These are phyloP conservation scores for Muricea muricata DNA, from an alignment of 92 coral and sea anemone species.

Conservation along the genomic window DNA sequence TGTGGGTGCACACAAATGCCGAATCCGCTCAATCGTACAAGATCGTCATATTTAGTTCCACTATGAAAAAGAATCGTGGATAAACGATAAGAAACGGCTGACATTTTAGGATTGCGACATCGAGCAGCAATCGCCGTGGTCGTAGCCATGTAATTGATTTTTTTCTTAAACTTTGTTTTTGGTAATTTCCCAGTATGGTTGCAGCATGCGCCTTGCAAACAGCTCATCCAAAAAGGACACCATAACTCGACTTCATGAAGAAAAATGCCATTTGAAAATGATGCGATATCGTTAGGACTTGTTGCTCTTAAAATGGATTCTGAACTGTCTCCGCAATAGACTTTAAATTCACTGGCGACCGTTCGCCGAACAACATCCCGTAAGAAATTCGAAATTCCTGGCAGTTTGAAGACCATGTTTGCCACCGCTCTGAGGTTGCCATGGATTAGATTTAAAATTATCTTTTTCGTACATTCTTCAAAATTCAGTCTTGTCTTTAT, in stretches of 20 bases:
- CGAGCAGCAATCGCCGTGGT: not conserved
- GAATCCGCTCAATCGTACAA: no score
- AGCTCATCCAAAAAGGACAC: conserved; percentile 25
- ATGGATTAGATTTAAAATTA: no score
- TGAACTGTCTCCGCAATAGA: not conserved
- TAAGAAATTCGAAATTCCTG: no score
- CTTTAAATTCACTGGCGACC: not conserved
- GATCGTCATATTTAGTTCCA: no score
- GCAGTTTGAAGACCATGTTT: no score
- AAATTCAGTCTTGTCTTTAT: no score
- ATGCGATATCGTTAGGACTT: not conserved
- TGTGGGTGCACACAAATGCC: no score
- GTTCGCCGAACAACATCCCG: not conserved
- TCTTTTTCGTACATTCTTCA: no score
- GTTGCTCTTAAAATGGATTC: not conserved
- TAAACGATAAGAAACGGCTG: no score
- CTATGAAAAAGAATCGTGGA: no score
- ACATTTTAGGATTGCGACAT: not conserved
- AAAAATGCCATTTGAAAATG: not conserved
- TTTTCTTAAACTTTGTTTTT: not conserved
- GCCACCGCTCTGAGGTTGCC: no score
- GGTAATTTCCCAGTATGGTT: not conserved
- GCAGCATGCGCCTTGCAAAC: not conserved
- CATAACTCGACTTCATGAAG: not conserved
- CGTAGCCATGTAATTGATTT: not conserved